These are phyloP conservation scores for Coleophora deauratella DNA, from an alignment of 2,888 invertebrate species.

Conservation along the genomic window DNA sequence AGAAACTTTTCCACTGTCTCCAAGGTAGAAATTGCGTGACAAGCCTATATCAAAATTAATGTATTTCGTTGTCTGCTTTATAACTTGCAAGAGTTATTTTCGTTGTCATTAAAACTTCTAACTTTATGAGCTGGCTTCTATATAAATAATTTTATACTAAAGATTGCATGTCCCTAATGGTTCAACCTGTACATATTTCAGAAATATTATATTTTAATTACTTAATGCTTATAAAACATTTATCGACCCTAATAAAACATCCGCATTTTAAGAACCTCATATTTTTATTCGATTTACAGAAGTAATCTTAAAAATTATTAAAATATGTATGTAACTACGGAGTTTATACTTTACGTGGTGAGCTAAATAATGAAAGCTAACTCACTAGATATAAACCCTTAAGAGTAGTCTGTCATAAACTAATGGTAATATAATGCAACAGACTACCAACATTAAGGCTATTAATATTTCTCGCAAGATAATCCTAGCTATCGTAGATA, in stretches of 20 bases:
- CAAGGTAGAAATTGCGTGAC: conserved; percentile 42
- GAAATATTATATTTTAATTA: too few species aligned
- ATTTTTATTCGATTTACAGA: too few species aligned
- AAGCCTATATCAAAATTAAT: conserved; percentile 50
- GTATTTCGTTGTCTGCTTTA: conserved; percentile 35
- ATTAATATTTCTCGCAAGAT: conserved; percentile 28
- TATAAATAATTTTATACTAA: conserved; percentile 50
- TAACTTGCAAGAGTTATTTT: conserved; percentile 48
- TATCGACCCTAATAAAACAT: not conserved
- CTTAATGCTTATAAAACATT: too few species aligned
- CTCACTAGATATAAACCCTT: too few species aligned
- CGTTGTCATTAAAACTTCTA: conserved; percentile 57
- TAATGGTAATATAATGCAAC: too few species aligned
- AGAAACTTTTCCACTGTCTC: not conserved
- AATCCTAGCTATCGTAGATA: conserved; percentile 46
- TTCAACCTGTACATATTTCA: too few species aligned
- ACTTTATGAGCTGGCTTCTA: conserved; percentile 51
- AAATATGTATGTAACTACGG: too few species aligned
- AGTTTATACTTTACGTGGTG: too few species aligned
- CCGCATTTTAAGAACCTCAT: not conserved
- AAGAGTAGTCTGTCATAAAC: too few species aligned
- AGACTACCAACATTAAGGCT: not conserved
- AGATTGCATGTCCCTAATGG: conserved; percentile 41
- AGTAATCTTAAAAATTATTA: too few species aligned
- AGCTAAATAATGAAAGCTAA: too few species aligned